A percentile compares a stretch with the other conserved stretches of the same genome.
Evolutionary conservation across 2,888 invertebrate species (phyloP).

Genomic region (Drosophila anomalipes): DNA sequence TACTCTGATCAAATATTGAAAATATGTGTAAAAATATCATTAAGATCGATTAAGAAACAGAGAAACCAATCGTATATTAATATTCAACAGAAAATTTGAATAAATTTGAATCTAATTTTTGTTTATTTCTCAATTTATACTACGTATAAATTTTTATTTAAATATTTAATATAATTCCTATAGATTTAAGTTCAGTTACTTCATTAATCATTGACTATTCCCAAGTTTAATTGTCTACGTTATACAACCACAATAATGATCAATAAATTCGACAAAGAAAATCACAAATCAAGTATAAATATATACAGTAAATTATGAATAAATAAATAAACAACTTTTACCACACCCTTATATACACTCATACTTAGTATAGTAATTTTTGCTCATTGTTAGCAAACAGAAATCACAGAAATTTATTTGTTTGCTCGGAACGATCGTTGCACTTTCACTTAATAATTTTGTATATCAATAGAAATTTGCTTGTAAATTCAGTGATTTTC

Average conservation of each 20-base stretch:
- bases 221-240: slow-evolving; percentile 2
- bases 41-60: background rate
- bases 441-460: slow-evolving; percentile 57
- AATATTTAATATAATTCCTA: background rate
- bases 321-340: slow-evolving; percentile 8
- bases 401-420: slow-evolving; percentile 47
- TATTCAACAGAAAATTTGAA: background rate
- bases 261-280: slow-evolving; percentile 9
- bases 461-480: slow-evolving; percentile 60
- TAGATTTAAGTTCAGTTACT: background rate
- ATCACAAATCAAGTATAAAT: slow-evolving; percentile 23
- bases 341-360: background rate
- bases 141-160: background rate
- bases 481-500: slow-evolving; percentile 37
- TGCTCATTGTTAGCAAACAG: slow-evolving; percentile 33
- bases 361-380: slow-evolving; percentile 8
- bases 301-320: slow-evolving; percentile 23
- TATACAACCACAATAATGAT: slow-evolving; percentile 19
- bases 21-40: background rate
- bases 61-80: background rate
- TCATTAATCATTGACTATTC: slow-evolving; percentile 9
- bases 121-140: background rate
- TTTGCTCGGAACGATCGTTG: slow-evolving; percentile 23
- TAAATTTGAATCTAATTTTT: background rate
- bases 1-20: background rate